Percentiles rank a stretch among this genome's conserved stretches.
Evolutionary conservation across 2,113 vertebrate species (phyloP).

Genomic region (Eira barbara): DNA sequence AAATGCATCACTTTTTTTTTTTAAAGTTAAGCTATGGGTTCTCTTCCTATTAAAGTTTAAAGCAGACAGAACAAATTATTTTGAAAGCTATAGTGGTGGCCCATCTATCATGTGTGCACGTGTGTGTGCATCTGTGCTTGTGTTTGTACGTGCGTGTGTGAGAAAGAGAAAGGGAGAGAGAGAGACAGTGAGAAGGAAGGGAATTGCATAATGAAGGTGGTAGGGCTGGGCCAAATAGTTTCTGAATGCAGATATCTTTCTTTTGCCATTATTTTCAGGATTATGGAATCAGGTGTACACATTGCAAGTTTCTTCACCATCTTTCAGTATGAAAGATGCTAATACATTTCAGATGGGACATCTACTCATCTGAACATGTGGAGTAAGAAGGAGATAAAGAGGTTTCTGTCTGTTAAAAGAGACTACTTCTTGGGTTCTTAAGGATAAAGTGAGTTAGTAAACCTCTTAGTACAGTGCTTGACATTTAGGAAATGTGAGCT

Average conservation of each 20-base stretch:
- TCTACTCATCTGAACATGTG: neutral
- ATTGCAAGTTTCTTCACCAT: neutral
- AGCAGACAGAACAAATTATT: neutral
- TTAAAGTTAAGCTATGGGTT: neutral
- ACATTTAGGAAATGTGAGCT: neutral
- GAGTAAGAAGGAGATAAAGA: neutral
- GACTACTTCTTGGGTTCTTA: neutral
- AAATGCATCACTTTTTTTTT: neutral
- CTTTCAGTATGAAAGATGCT: neutral
- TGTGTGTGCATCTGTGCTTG: neutral
- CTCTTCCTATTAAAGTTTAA: neutral
- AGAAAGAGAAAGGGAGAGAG: no score
- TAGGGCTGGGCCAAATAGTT: neutral
- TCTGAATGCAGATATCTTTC: neutral
- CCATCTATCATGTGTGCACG: neutral
- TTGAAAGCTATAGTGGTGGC: neutral
- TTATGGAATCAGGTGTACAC: neutral
- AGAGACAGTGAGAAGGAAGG: neutral
- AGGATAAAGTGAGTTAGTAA: constrained; percentile 37
- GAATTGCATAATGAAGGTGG: neutral
- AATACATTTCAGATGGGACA: neutral
- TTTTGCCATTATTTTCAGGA: neutral
- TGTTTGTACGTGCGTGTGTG: no score
- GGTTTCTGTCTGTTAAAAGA: neutral
- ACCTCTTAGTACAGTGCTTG: neutral